phyloP scores from a whole-genome alignment of 2,888 invertebrate species.

The Disparrhopalites patrizii region DNA sequence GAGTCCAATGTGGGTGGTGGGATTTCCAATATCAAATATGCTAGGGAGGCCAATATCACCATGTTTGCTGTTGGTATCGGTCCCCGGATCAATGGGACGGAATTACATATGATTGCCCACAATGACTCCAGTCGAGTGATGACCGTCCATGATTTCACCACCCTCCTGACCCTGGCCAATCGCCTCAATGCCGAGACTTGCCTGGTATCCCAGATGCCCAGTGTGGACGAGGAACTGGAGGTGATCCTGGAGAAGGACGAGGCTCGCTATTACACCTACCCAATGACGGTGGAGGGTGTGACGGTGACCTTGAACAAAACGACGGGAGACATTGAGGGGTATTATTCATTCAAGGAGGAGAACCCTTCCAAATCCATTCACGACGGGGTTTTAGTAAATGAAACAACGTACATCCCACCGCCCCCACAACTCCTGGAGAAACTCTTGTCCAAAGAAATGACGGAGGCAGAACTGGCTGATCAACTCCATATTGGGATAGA shows the following conservation, averaged over 20 bases:
- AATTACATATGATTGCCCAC: conserved; percentile 10
- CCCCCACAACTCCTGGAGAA: no score
- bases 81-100: neutral
- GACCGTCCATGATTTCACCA: conserved; percentile 8
- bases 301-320: neutral
- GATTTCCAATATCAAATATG: conserved; percentile 14
- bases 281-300: neutral
- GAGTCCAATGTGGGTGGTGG: conserved; percentile 16
- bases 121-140: conserved; percentile 5
- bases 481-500: neutral
- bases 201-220: neutral
- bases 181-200: conserved; percentile 10
- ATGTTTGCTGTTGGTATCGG: conserved; percentile 17
- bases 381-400: neutral
- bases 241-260: neutral
- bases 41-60: neutral
- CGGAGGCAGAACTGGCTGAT: neutral
- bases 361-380: conserved; percentile 13
- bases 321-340: neutral
- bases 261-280: neutral
- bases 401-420: neutral
- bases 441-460: no score
- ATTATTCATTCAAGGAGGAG: neutral
- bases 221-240: neutral
- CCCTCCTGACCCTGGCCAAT: neutral